A percentile compares a stretch with the other conserved stretches of the same genome.
Evolutionary conservation across 2,113 vertebrate genomes (phyloP).

Genomic region (Columbina picui): DNA sequence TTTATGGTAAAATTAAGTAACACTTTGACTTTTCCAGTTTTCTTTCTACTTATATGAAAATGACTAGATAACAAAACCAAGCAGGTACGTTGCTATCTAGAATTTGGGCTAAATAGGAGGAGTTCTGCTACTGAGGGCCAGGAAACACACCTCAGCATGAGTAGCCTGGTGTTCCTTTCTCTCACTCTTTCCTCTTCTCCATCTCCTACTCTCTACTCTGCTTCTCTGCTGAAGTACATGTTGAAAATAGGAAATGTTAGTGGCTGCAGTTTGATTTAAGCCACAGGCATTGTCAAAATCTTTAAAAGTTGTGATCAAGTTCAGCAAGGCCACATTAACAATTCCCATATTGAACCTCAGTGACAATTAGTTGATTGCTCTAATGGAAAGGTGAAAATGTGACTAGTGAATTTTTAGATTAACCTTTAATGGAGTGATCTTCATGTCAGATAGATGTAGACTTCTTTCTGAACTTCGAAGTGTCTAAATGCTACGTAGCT

Average conservation of each 20-base stretch:
- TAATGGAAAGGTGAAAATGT: not conserved
- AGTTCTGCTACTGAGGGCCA: not conserved
- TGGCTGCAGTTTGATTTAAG: not conserved
- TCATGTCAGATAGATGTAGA: not conserved
- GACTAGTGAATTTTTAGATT: not conserved
- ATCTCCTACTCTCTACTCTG: fast-evolving
- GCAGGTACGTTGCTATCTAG: not conserved
- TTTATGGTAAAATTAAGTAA: not conserved
- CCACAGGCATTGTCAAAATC: not conserved
- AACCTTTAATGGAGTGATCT: not conserved
- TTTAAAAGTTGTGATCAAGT: not conserved
- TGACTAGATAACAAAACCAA: not conserved
- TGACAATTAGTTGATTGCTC: not conserved
- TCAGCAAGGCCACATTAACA: not conserved
- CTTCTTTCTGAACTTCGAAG: not conserved
- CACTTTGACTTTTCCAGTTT: not conserved
- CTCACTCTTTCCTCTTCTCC: not conserved
- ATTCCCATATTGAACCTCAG: not conserved
- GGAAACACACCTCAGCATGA: not conserved
- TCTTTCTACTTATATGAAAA: not conserved
- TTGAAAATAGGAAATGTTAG: not conserved
- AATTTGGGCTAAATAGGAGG: not conserved
- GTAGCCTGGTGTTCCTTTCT: not conserved
- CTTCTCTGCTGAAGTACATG: not conserved
- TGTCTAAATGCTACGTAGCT: not conserved